Evolutionary conservation across 2,888 invertebrate genomes (phyloP).

Genomic region (Rhodophaea formosa): DNA sequence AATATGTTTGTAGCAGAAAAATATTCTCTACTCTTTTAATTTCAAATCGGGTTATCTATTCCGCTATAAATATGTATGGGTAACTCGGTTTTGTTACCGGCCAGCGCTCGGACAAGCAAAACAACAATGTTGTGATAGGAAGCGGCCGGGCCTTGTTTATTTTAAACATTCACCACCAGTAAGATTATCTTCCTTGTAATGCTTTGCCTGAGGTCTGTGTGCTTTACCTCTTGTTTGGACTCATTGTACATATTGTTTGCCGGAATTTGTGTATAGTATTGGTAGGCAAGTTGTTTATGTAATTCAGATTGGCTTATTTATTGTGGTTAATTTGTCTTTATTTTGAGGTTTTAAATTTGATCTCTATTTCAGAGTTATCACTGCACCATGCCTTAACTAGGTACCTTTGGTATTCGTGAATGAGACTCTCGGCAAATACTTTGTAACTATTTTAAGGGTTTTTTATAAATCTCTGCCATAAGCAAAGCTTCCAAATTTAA

Average conservation of each 20-base stretch:
- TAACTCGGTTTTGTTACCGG: slow-evolving; percentile 29
- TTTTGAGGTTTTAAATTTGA: too few species aligned
- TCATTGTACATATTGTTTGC: slow-evolving; percentile 35
- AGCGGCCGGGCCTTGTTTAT: slow-evolving; percentile 59
- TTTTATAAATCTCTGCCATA: too few species aligned
- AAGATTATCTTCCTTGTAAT: slow-evolving; percentile 63
- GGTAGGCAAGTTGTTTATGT: slow-evolving; percentile 20
- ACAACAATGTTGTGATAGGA: slow-evolving; percentile 76
- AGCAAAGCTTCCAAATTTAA: too few species aligned
- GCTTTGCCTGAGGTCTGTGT: slow-evolving; percentile 49
- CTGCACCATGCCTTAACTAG: too few species aligned
- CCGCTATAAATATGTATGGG: slow-evolving; percentile 25
- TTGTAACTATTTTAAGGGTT: too few species aligned
- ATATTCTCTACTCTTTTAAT: too few species aligned
- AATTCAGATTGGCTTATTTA: neutral
- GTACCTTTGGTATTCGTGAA: too few species aligned
- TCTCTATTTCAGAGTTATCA: too few species aligned
- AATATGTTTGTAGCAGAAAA: too few species aligned
- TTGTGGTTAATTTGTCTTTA: too few species aligned
- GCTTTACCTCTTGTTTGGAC: slow-evolving; percentile 49
- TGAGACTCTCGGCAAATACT: too few species aligned
- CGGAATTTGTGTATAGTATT: slow-evolving; percentile 38
- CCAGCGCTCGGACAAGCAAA: slow-evolving; percentile 57
- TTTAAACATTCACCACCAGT: slow-evolving; percentile 63
- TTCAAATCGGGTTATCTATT: slow-evolving; percentile 26